Evolutionary conservation across 1,140 invertebrate genomes (phyloP).

Genomic region (Heliconius eleuchia): DNA sequence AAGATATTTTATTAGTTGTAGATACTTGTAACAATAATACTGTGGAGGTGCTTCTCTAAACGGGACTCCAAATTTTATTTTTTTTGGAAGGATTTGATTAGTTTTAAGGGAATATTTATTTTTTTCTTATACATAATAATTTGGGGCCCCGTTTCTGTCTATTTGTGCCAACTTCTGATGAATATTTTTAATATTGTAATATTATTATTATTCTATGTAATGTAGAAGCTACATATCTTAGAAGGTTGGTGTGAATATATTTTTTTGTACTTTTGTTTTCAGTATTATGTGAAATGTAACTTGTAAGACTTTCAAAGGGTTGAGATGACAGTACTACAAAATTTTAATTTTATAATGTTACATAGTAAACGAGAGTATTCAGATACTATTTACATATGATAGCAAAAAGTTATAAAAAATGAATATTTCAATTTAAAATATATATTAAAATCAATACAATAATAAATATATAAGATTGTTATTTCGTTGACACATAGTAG

Average conservation of each 20-base stretch:
- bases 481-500: neutral
- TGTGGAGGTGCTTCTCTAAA: constrained; percentile 65
- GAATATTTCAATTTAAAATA: too few species aligned
- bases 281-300: constrained; percentile 72
- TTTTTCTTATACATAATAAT: constrained; percentile 39
- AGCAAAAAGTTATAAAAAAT: too few species aligned
- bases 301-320: neutral
- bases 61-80: constrained; percentile 53
- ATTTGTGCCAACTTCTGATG: constrained; percentile 69
- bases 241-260: constrained; percentile 64
- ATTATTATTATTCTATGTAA: constrained; percentile 14
- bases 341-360: neutral
- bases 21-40: constrained; percentile 38
- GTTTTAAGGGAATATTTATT: constrained; percentile 68
- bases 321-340: neutral
- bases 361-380: neutral
- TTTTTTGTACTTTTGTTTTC: constrained; percentile 55
- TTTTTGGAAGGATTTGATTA: constrained; percentile 71
- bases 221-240: constrained; percentile 57
- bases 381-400: too few species aligned
- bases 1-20: neutral
- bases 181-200: constrained; percentile 28
- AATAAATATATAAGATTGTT: neutral
- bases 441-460: neutral
- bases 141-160: constrained; percentile 54